phyloP scores from a whole-genome alignment of 2,888 invertebrate species.

The Clistopyga incitator region DNA sequence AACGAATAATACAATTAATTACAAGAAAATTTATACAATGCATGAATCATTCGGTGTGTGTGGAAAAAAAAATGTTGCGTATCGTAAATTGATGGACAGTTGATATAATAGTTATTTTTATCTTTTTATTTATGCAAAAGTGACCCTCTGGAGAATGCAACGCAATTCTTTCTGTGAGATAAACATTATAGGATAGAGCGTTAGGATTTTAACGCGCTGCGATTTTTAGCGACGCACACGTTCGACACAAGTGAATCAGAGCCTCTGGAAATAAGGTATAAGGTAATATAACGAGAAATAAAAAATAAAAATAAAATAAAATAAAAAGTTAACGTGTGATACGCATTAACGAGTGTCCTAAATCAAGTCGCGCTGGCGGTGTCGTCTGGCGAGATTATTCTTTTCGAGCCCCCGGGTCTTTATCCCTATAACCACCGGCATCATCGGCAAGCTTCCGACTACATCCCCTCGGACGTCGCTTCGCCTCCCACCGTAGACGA shows the following conservation, averaged over 20 bases:
- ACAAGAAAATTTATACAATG: too few species aligned
- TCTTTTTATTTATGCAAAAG: background rate
- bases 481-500: slow-evolving; percentile 8
- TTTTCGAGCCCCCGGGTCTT: slow-evolving; percentile 18
- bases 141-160: background rate
- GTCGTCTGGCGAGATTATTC: slow-evolving; percentile 43
- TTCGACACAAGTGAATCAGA: slow-evolving; percentile 45
- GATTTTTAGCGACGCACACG: slow-evolving; percentile 2
- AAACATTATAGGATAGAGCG: background rate
- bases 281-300: slow-evolving; percentile 28
- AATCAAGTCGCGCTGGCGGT: slow-evolving; percentile 38
- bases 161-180: slow-evolving; percentile 7
- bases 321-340: slow-evolving; percentile 35
- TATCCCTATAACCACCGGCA: slow-evolving; percentile 20
- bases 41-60: too few species aligned
- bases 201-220: slow-evolving; percentile 11
- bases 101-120: background rate
- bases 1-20: too few species aligned
- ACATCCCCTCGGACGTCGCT: slow-evolving; percentile 10
- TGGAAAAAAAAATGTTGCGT: too few species aligned
- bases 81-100: background rate
- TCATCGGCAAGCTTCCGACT: background rate
- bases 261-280: slow-evolving; percentile 56
- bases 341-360: slow-evolving; percentile 59
- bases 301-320: slow-evolving; percentile 50